These are phyloP conservation scores for Eupristina koningsbergeri DNA, from an alignment of 1,140 invertebrate genomes.

Conservation along the genomic window DNA sequence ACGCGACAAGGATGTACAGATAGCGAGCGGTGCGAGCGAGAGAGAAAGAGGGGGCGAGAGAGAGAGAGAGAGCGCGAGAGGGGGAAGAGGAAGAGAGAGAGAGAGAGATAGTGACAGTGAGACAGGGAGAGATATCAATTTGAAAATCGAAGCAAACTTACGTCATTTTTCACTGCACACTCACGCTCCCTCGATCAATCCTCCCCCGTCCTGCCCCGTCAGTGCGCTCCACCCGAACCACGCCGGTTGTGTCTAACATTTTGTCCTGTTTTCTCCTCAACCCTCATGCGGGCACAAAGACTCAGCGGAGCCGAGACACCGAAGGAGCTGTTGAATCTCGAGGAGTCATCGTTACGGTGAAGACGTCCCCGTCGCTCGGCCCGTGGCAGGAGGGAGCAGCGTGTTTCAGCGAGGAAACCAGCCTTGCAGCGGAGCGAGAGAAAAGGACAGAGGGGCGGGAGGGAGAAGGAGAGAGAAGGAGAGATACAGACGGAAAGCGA, in stretches of 20 bases:
- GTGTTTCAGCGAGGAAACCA: not conserved
- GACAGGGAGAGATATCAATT: not conserved
- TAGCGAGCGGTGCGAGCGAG: not conserved
- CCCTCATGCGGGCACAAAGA: not conserved
- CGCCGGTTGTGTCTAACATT: not conserved
- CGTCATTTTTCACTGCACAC: not conserved
- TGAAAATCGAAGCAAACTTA: not conserved
- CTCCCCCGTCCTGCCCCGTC: not conserved
- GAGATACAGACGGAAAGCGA: not conserved
- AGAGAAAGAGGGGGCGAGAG: conserved; percentile 8
- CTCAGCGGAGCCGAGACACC: not conserved
- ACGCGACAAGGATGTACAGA: not conserved
- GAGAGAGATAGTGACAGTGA: not conserved
- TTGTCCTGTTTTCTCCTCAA: not conserved
- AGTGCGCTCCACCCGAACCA: no score
- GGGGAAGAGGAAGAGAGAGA: not conserved
- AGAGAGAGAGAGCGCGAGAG: not conserved
- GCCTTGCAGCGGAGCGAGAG: not conserved
- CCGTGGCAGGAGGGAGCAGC: not conserved
- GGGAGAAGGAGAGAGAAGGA: not conserved
- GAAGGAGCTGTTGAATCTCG: not conserved
- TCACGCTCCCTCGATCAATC: no score
- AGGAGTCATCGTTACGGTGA: not conserved
- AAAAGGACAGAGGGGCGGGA: no score
- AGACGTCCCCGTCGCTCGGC: not conserved